Base-by-base conservation (phyloP, 2,888 invertebrate species). In the Sminthurinus aureus region DNA sequence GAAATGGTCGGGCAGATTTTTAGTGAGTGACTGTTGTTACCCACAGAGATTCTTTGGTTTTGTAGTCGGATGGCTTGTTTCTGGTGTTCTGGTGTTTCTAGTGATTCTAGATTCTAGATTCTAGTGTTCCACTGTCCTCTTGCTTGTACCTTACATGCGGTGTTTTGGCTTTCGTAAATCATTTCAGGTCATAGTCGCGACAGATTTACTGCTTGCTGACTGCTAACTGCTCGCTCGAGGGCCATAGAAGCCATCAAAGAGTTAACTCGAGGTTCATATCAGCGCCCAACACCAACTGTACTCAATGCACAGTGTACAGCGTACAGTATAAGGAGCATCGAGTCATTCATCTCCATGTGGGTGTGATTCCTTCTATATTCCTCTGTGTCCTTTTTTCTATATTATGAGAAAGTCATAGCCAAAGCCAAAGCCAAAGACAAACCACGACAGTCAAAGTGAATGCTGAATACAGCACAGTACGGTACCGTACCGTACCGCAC, bases 181-280 rank as follows among this genome's bases (percentile, higher is more conserved):
- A 88, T 88, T 84, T 84, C 84, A 85, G 87, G 87, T 87, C 87
- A 87, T 85, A 87, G 84, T 86, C 87, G 85, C 85, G 88, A 88
- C 88, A 88, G 88, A 88, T 88, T 88, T 88, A 88, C 86, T 88
- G 86, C 87, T 88, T 88, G 88, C 86, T 88, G 88, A 88, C 87
- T 88, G 88, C 86, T 88, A 87, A 88, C 87, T 88, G 87, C 86
- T 87, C 88, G 87, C 88, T 88, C 85, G 88, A 87, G 88, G 88
- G 86, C 87, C 85, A 88, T 88, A 87, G 87, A 88, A 88, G 85
- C 87, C 84, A 88, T 88, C 87, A 88, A 88, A 88, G 86, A 86
- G 86, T 87, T 87, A 86, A 87, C 87, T 87, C 87, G 84, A 38
- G 84, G 84, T 86, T 85, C 86, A 85, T 86, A 86, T 83, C 81